Conservation (phyloP, 1,140 invertebrate species). For the Tetranychus urticae region DNA sequence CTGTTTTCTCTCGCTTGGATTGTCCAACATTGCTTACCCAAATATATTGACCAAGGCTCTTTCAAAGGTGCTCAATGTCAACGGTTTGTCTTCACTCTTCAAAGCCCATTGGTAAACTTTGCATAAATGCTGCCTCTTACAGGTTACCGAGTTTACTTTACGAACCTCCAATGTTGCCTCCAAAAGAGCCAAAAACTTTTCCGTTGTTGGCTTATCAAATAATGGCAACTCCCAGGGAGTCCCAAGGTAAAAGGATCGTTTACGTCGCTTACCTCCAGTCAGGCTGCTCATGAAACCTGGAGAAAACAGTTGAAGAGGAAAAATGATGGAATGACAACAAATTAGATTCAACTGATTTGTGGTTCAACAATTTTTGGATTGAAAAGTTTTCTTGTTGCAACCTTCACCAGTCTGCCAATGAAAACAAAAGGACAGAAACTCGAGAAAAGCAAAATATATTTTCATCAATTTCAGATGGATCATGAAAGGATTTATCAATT, state of each 20-base stretch:
- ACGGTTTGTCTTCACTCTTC: neutral
- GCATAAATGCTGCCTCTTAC: constrained; percentile 5
- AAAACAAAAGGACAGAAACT: no score
- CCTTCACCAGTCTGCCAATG: no score
- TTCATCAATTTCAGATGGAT: no score
- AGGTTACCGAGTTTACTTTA: constrained; percentile 1
- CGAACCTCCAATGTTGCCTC: constrained; percentile 4
- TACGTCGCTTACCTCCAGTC: neutral
- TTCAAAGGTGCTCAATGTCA: constrained; percentile 3
- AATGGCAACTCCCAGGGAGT: constrained; percentile 4
- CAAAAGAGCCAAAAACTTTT: constrained; percentile 3
- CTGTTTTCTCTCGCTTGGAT: neutral
- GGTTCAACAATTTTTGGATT: neutral
- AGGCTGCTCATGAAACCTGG: neutral
- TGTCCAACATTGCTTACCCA: neutral
- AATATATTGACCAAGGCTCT: constrained; percentile 6
- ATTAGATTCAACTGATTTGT: neutral
- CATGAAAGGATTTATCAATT: no score
- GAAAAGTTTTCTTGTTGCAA: neutral
- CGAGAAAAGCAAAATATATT: no score
- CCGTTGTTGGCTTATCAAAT: constrained; percentile 1
- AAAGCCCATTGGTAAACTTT: constrained; percentile 6
- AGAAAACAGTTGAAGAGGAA: no score
- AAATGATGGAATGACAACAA: no score
- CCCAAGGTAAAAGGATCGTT: neutral